A percentile compares a stretch with the other conserved stretches of the same genome.
These are phyloP conservation scores for Acleris holmiana DNA, from an alignment of 2,888 invertebrate genomes.

Conservation along the genomic window DNA sequence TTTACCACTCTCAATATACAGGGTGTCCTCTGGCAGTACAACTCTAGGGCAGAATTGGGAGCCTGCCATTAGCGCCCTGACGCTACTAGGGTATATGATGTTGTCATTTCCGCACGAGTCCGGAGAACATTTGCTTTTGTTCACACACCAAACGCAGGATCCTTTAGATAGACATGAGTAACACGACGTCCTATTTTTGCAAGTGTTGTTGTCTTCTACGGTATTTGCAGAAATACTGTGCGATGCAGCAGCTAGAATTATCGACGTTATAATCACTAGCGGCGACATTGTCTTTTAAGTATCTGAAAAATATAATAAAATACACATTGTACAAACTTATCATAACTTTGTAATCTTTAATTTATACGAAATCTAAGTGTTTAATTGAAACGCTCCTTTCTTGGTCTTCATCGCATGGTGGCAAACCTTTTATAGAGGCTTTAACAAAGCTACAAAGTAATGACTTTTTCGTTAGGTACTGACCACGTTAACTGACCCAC, in stretches of 20 bases:
- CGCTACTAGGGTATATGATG: conserved; percentile 62
- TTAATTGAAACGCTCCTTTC: too few relatives aligned
- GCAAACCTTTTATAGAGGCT: too few relatives aligned
- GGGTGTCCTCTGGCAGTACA: conserved; percentile 51
- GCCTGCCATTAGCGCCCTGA: conserved; percentile 64
- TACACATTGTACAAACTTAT: not conserved
- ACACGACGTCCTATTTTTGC: conserved; percentile 54
- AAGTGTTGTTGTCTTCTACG: conserved; percentile 43
- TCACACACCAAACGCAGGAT: conserved; percentile 70
- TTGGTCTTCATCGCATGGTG: too few relatives aligned
- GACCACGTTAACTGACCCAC: too few relatives aligned
- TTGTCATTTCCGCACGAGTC: conserved; percentile 71
- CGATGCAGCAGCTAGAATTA: conserved; percentile 9
- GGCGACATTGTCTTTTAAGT: not conserved
- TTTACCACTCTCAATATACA: conserved; percentile 59
- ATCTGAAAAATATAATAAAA: conserved; percentile 20
- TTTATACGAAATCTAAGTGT: too few relatives aligned
- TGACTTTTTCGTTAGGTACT: too few relatives aligned
- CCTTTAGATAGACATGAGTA: conserved; percentile 58
- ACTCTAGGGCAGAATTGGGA: conserved; percentile 66
- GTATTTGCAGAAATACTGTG: conserved; percentile 1
- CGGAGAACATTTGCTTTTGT: conserved; percentile 67
- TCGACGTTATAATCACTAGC: not conserved
- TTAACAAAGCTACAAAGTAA: too few relatives aligned
- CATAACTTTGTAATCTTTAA: too few relatives aligned